Evolutionary conservation across 2,888 invertebrate genomes (phyloP).

Genomic region (Imbricaverruca yamaguchii): DNA sequence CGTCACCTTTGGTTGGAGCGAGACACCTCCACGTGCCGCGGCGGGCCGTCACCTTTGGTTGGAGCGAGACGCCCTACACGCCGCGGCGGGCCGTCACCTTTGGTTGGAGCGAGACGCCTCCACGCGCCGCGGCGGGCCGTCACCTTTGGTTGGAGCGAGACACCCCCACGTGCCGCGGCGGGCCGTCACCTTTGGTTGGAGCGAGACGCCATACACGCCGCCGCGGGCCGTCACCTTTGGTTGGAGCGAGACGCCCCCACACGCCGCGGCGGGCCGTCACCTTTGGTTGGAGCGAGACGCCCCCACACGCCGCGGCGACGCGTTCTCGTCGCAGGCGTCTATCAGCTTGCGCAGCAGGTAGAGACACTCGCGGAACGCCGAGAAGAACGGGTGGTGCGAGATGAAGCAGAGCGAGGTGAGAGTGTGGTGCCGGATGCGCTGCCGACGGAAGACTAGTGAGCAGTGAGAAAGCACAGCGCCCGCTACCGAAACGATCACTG

Average conservation of each 20-base stretch:
- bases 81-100: no score
- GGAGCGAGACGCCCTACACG: no score
- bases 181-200: no score
- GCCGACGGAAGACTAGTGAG: constrained; percentile 37
- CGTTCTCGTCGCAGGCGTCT: constrained; percentile 94
- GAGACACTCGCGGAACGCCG: constrained; percentile 95
- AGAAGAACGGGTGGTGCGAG: constrained; percentile 98
- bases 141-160: no score
- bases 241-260: constrained; percentile 81
- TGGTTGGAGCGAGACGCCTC: no score
- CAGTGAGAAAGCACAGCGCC: neutral
- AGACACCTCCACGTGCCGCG: no score
- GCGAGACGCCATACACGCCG: constrained; percentile 56
- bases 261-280: constrained; percentile 76
- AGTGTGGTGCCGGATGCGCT: constrained; percentile 82
- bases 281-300: constrained; percentile 78
- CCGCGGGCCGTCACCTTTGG: constrained; percentile 53
- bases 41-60: no score
- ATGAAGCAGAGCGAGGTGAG: constrained; percentile 94
- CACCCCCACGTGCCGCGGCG: no score
- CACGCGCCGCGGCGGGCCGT: no score
- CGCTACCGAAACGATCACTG: no score
- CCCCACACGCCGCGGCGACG: constrained; percentile 77
- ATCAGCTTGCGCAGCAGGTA: constrained; percentile 91
- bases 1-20: no score